A percentile compares a stretch with the other conserved stretches of the same genome.
Conservation (phyloP, 2,888 invertebrate species). For the Athalia cordata region DNA sequence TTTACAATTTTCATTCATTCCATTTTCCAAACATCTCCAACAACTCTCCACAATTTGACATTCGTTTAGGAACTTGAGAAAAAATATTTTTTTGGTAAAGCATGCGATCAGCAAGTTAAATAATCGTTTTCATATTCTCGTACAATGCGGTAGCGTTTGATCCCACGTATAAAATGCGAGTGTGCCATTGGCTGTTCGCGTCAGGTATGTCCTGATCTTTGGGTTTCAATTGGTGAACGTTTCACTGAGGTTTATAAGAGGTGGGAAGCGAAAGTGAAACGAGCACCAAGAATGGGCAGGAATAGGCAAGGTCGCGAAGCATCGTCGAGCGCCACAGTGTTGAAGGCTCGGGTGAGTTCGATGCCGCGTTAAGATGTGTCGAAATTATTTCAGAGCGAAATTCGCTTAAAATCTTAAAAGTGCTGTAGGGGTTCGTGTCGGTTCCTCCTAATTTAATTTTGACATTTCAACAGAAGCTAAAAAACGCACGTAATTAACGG, state of each 20-base stretch:
- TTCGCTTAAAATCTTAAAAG: too few species aligned
- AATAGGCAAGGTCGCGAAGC: slow-evolving; percentile 58
- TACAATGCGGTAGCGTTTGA: background rate
- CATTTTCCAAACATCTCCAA: too few species aligned
- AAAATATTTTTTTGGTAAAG: too few species aligned
- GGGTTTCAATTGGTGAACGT: slow-evolving; percentile 51
- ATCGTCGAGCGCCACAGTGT: slow-evolving; percentile 49
- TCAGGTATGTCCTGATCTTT: slow-evolving; percentile 28
- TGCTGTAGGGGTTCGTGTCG: too few species aligned
- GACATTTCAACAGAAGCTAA: background rate
- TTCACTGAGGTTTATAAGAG: slow-evolving; percentile 39
- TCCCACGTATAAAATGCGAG: background rate
- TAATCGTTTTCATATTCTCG: too few species aligned
- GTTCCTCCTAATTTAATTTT: too few species aligned
- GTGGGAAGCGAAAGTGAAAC: slow-evolving; percentile 69
- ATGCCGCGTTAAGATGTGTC: slow-evolving; percentile 15
- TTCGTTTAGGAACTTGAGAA: too few species aligned
- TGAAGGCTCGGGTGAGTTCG: slow-evolving; percentile 45
- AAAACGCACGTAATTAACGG: background rate
- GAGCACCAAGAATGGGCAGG: slow-evolving; percentile 72
- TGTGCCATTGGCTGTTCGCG: slow-evolving; percentile 23
- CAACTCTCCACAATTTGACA: too few species aligned
- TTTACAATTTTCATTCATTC: too few species aligned
- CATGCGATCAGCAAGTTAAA: too few species aligned
- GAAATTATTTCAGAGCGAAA: background rate